Evolutionary conservation across 1,140 invertebrate species (phyloP).

Genomic region (Himalopsyche phryganea): DNA sequence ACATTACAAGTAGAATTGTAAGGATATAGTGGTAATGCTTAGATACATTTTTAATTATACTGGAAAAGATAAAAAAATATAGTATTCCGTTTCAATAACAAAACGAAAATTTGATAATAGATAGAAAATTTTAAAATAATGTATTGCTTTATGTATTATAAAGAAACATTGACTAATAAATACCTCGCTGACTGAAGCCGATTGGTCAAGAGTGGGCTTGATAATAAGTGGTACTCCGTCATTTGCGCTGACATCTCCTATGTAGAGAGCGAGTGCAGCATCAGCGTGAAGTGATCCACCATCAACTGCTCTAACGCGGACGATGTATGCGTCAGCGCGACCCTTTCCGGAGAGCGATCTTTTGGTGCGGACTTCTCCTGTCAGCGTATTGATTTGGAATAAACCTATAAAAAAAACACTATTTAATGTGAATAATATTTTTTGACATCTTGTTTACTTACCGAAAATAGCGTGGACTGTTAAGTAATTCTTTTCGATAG

Average conservation of each 20-base stretch:
- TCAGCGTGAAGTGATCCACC: constrained; percentile 64
- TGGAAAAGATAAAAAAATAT: too few relatives aligned
- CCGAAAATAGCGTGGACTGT: too few relatives aligned
- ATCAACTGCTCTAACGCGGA: constrained; percentile 69
- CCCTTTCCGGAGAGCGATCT: constrained; percentile 71
- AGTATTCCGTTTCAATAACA: too few relatives aligned
- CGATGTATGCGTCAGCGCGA: constrained; percentile 67
- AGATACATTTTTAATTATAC: too few relatives aligned
- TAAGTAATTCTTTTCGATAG: too few relatives aligned
- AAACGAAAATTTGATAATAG: too few relatives aligned
- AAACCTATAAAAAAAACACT: constrained; percentile 47
- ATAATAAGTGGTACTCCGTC: constrained; percentile 78
- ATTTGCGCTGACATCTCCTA: constrained; percentile 79
- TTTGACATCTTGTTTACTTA: too few relatives aligned
- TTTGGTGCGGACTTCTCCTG: constrained; percentile 64
- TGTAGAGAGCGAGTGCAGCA: constrained; percentile 62
- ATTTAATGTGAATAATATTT: not conserved
- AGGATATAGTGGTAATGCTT: too few relatives aligned
- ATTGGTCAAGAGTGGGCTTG: constrained; percentile 65
- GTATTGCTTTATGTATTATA: too few relatives aligned
- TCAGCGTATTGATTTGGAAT: constrained; percentile 65
- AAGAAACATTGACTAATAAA: too few relatives aligned
- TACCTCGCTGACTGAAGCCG: constrained; percentile 68
- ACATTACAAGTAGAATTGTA: too few relatives aligned
- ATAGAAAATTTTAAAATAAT: too few relatives aligned